phyloP scores from a whole-genome alignment of 2,888 invertebrate species.

The Sturmia bella region DNA sequence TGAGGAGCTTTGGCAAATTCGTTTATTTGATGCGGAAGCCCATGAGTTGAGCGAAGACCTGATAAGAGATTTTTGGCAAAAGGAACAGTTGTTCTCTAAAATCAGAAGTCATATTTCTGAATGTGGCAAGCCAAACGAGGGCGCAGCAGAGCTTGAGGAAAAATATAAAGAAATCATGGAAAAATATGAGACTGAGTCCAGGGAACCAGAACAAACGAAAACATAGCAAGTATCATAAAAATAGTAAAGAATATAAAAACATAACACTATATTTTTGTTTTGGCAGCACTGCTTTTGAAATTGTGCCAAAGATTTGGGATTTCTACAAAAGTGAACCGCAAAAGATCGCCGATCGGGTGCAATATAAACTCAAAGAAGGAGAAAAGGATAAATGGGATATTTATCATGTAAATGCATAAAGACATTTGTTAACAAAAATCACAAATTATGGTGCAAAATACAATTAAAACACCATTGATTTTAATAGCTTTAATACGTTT shows the following conservation, averaged over 20 bases:
- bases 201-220: conserved; percentile 73
- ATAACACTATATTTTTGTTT: conserved; percentile 2
- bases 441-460: too few relatives aligned
- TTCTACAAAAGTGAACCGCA: conserved; percentile 76
- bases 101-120: conserved; percentile 77
- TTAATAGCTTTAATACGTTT: conserved; percentile 40
- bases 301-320: conserved; percentile 77
- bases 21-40: conserved; percentile 77
- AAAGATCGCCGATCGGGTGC: conserved; percentile 78
- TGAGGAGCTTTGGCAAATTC: conserved; percentile 75
- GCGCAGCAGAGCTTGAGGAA: conserved; percentile 69
- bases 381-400: conserved; percentile 73
- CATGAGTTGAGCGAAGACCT: conserved; percentile 73
- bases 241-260: neutral
- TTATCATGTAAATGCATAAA: conserved; percentile 77
- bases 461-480: conserved; percentile 43
- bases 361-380: conserved; percentile 73
- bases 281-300: conserved; percentile 77
- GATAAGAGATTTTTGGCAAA: conserved; percentile 74
- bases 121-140: conserved; percentile 76
- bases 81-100: conserved; percentile 75
- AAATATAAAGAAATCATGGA: conserved; percentile 74
- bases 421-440: too few relatives aligned
- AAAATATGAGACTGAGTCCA: conserved; percentile 69
- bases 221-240: conserved; percentile 74